Evolutionary conservation across 2,797 vertebrate species (phyloP).

Genomic region (Emydoidea blandingii): DNA sequence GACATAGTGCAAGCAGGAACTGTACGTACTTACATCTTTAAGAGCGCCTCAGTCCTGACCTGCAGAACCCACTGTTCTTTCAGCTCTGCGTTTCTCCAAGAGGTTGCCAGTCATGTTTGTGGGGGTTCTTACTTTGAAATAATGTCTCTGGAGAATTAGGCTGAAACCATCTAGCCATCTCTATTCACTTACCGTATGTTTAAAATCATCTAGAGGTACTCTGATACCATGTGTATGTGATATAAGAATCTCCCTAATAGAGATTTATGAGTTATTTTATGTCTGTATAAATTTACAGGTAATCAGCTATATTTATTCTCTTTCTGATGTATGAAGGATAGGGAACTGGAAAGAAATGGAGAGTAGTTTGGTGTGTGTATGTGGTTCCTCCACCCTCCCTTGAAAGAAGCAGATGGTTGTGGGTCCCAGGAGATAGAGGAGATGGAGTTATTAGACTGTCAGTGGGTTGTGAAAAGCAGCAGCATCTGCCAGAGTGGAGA

Average conservation of each 20-base stretch:
- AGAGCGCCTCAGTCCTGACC: background rate
- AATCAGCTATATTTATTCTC: slow-evolving; percentile 34
- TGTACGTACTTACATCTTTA: background rate
- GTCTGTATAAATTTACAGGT: background rate
- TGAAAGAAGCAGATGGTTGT: slow-evolving; percentile 67
- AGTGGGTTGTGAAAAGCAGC: slow-evolving; percentile 61
- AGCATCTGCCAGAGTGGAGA: slow-evolving; percentile 64
- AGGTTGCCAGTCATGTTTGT: no score
- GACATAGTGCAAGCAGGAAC: background rate
- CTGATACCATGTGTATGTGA: background rate
- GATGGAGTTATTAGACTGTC: slow-evolving; percentile 63
- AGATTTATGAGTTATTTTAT: background rate
- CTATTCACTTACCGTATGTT: background rate
- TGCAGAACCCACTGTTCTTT: background rate
- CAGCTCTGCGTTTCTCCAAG: no score
- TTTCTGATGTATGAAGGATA: slow-evolving; percentile 14
- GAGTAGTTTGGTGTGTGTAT: background rate
- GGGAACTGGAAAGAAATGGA: background rate
- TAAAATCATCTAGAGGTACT: background rate
- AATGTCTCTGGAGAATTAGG: background rate
- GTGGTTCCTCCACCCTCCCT: slow-evolving; percentile 43
- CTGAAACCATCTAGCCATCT: background rate
- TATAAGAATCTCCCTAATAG: background rate
- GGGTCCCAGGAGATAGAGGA: slow-evolving; percentile 61
- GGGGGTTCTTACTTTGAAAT: no score